A percentile compares a stretch with the other conserved stretches of the same genome.
phyloP scores from a whole-genome alignment of 2,888 invertebrate species.

The Lasioglossum vierecki region DNA sequence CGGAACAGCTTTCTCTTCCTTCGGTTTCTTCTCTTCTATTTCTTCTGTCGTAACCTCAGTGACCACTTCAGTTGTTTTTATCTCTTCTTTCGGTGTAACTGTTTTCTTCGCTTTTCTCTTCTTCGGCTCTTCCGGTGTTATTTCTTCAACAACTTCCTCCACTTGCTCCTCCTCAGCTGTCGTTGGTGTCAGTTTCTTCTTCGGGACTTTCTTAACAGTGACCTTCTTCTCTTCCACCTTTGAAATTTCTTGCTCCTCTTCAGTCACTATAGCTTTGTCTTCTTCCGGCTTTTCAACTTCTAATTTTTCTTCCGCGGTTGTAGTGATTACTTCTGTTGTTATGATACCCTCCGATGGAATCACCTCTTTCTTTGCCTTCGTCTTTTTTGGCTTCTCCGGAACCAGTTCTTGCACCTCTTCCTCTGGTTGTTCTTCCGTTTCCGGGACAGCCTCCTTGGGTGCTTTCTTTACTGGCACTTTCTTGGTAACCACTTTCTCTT shows the following conservation, averaged over 20 bases:
- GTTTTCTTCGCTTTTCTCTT: slow-evolving; percentile 62
- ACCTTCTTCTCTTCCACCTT: slow-evolving; percentile 69
- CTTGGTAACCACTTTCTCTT: slow-evolving; percentile 51
- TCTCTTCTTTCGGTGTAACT: slow-evolving; percentile 65
- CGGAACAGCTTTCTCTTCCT: slow-evolving; percentile 65
- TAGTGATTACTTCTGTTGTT: slow-evolving; percentile 60
- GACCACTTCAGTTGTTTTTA: slow-evolving; percentile 63
- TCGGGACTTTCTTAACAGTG: slow-evolving; percentile 66
- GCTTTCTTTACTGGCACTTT: slow-evolving; percentile 67
- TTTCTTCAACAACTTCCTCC: slow-evolving; percentile 69
- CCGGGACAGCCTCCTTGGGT: slow-evolving; percentile 52
- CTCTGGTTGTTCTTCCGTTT: slow-evolving; percentile 58
- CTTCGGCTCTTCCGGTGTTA: slow-evolving; percentile 64
- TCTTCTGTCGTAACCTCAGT: slow-evolving; percentile 60
- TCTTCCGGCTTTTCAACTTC: slow-evolving; percentile 67
- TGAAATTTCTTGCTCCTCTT: slow-evolving; percentile 75
- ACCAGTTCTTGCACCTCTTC: slow-evolving; percentile 75
- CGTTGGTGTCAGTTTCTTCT: slow-evolving; percentile 58
- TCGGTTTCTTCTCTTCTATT: slow-evolving; percentile 55
- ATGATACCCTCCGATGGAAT: slow-evolving; percentile 64
- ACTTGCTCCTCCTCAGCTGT: slow-evolving; percentile 67
- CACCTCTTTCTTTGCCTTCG: slow-evolving; percentile 59
- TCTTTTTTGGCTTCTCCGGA: slow-evolving; percentile 71
- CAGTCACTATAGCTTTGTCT: slow-evolving; percentile 66
- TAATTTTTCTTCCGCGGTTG: slow-evolving; percentile 61